Percentiles rank a stretch among this genome's conserved stretches.
phyloP scores from a whole-genome alignment of 30 jellyfish, hydroid and myxozoan genomes.

The Hydractinia echinata region DNA sequence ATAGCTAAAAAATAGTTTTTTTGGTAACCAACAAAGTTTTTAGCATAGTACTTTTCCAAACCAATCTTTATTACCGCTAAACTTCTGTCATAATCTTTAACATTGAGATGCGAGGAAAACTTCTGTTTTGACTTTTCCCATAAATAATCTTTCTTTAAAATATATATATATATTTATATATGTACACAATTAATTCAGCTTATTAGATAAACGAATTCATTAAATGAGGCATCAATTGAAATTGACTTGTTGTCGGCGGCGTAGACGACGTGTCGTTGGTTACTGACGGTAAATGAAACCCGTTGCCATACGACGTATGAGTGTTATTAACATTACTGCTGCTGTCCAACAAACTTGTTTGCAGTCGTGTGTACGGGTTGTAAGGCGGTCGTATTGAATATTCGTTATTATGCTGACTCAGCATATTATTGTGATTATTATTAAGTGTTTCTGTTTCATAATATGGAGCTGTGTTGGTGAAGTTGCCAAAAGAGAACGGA shows the following conservation, averaged over 20 bases:
- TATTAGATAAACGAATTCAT: constrained; percentile 25
- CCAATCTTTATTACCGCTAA: too few species aligned
- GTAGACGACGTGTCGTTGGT: background rate
- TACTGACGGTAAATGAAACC: constrained; percentile 5
- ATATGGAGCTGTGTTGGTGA: constrained; percentile 7
- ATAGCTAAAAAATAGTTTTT: too few species aligned
- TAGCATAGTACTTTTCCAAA: too few species aligned
- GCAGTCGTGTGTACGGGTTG: background rate
- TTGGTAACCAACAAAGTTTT: too few species aligned
- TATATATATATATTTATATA: background rate
- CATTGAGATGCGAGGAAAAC: too few species aligned
- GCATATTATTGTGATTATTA: background rate
- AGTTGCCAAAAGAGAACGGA: constrained; percentile 3
- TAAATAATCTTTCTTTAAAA: too few species aligned
- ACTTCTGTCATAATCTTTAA: too few species aligned
- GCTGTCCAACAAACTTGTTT: background rate
- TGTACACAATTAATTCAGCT: background rate
- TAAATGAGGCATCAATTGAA: constrained; percentile 35
- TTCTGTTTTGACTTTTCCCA: too few species aligned
- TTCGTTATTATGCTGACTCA: background rate
- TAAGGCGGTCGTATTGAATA: background rate
- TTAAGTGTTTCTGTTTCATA: background rate
- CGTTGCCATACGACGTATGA: background rate
- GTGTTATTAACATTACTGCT: background rate
- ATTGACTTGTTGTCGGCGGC: constrained; percentile 14